Base-by-base conservation (phyloP, 2,797 vertebrate species). In the Syndactyla subalaris region DNA sequence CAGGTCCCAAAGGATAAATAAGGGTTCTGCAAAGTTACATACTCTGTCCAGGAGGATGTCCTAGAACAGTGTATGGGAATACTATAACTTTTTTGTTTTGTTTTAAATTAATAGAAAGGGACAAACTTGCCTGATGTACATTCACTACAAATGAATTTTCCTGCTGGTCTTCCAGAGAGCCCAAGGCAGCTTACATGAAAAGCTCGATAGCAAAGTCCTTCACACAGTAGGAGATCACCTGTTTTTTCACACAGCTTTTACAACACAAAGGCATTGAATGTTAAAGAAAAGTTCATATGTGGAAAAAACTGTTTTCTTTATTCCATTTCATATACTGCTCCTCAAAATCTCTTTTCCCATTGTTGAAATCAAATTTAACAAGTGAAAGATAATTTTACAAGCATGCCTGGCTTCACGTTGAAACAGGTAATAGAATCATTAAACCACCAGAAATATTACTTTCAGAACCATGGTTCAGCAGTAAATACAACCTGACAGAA, bases 161-260 rank as follows among this genome's bases (percentile, higher is more conserved):
- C 98, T 30, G 98, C 98, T 3, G 98, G 98, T 89, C 97, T 98
- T 79, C 97, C 87, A 55, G 98, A 85, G 51, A 97, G 97, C 65
- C 98, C 98, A 32, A 99, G 97, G 97, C 99, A 99, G 51, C 98
- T 97, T 12, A 98, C 97, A 95, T 99, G 99, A 96, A 99, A 99
- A 73, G 99, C 98, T 49, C 99, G 98, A 85, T 97, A 99, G 82
- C 99, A 99, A 74, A 98, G 98, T 12, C 99, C 99, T 97, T 99
- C 99, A 95, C 99, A 99, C 52, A 98, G 96, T 39, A 99, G 97
- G 84, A 99, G 93, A 93, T 99, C 98, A 74, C 99, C 99, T 2
- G 98, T 96, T 97, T 98, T 98, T 97, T 99, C 99, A 95, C 99
- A 99, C 70, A 98, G 88, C 99, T 99, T 97, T 6, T 76, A 93